Evolutionary conservation across 2,113 vertebrate genomes (phyloP).

Genomic region (Noctilio leporinus): DNA sequence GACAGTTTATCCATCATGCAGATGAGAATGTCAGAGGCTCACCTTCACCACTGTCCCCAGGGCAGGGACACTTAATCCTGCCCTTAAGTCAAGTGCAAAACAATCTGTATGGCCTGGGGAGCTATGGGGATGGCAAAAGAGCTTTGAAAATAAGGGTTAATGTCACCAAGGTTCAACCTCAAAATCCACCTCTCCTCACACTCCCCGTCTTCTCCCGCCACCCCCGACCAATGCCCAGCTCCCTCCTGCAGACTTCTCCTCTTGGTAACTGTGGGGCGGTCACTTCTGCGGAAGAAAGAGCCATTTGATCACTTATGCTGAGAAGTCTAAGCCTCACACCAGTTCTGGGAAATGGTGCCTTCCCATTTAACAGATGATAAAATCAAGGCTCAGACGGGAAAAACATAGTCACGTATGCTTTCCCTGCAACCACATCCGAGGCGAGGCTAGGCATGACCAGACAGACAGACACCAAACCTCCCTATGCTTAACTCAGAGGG

Average conservation of each 20-base stretch:
- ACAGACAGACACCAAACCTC: background rate
- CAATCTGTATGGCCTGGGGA: background rate
- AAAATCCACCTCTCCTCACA: background rate
- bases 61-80: slow-evolving; percentile 9
- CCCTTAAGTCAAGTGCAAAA: background rate
- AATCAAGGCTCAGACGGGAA: background rate
- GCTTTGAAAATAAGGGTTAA: background rate
- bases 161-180: background rate
- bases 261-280: fast-evolving
- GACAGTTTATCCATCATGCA: slow-evolving; percentile 55
- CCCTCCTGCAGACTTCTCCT: background rate
- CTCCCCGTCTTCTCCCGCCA: background rate
- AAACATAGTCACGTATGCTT: too few relatives aligned
- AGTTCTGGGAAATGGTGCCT: background rate
- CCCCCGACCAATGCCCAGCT: too few relatives aligned
- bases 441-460: background rate
- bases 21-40: slow-evolving; percentile 23
- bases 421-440: background rate
- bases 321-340: background rate
- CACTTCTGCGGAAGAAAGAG: background rate
- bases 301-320: background rate
- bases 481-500: background rate
- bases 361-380: background rate
- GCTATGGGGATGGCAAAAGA: background rate
- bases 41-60: background rate